Evolutionary conservation across 1,140 invertebrate genomes (phyloP).

Genomic region (Lepidotrigona ventralis): DNA sequence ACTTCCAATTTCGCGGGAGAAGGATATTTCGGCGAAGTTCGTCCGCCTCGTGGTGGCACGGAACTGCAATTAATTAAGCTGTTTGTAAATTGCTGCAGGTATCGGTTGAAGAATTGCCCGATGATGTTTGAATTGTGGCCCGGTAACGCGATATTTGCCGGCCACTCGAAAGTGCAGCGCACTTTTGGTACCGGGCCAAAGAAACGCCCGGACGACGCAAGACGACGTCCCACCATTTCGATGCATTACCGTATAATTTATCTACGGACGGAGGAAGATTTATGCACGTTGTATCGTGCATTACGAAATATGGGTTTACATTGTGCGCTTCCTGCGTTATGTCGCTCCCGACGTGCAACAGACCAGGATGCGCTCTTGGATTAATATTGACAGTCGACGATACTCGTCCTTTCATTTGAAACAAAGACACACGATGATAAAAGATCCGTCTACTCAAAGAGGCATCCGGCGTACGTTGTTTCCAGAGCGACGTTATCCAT

Average conservation of each 20-base stretch:
- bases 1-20: not conserved
- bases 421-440: not conserved
- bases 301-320: constrained; percentile 35
- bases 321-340: constrained; percentile 12
- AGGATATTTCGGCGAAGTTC: not conserved
- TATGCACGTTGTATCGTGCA: not conserved
- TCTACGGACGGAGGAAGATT: constrained; percentile 21
- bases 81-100: not conserved
- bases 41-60: no score
- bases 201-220: constrained; percentile 3
- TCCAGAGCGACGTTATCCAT: not conserved
- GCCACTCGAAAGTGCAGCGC: constrained; percentile 30
- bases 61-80: not conserved
- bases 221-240: constrained; percentile 17
- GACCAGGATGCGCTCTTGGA: not conserved
- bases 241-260: constrained; percentile 28
- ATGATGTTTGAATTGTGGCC: not conserved
- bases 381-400: constrained; percentile 20
- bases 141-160: constrained; percentile 19
- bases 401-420: not conserved
- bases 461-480: not conserved
- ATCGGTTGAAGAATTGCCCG: not conserved
- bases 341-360: not conserved
- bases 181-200: constrained; percentile 39
- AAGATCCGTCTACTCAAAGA: not conserved